Evolutionary conservation across 2,888 invertebrate species (phyloP).

Genomic region (Hololepta plana): DNA sequence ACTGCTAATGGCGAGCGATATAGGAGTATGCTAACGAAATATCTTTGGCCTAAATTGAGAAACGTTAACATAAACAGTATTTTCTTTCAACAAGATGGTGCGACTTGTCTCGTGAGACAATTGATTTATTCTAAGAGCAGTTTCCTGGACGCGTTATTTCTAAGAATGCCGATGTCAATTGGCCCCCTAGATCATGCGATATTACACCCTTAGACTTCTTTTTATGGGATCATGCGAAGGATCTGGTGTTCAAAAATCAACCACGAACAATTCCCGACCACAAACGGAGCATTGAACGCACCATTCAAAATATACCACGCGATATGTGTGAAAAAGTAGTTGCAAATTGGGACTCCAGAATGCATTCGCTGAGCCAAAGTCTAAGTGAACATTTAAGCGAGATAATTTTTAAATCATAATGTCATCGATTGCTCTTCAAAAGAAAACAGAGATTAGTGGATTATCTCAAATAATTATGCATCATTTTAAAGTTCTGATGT

Average conservation of each 20-base stretch:
- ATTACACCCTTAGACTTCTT: background rate
- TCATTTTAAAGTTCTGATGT: conserved; percentile 2
- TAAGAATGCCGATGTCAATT: background rate
- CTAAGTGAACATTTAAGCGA: no score
- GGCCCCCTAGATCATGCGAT: no score
- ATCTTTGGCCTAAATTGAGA: no score
- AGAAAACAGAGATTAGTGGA: background rate
- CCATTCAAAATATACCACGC: no score
- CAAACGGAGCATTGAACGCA: conserved; percentile 2
- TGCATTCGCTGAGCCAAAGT: background rate
- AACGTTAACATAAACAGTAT: no score
- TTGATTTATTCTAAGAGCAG: conserved; percentile 1
- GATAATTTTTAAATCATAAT: background rate
- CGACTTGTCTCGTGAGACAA: background rate
- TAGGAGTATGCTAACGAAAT: no score
- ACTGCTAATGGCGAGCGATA: background rate
- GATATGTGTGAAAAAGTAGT: no score
- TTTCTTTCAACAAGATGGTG: no score
- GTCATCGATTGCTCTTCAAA: background rate
- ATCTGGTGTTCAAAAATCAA: background rate
- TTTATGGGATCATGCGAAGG: conserved; percentile 1
- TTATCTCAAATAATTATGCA: background rate
- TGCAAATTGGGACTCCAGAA: background rate
- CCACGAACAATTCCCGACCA: background rate
- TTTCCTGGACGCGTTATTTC: background rate